Conservation (phyloP, 2,888 invertebrate species). For the Trisateles emortualis region DNA sequence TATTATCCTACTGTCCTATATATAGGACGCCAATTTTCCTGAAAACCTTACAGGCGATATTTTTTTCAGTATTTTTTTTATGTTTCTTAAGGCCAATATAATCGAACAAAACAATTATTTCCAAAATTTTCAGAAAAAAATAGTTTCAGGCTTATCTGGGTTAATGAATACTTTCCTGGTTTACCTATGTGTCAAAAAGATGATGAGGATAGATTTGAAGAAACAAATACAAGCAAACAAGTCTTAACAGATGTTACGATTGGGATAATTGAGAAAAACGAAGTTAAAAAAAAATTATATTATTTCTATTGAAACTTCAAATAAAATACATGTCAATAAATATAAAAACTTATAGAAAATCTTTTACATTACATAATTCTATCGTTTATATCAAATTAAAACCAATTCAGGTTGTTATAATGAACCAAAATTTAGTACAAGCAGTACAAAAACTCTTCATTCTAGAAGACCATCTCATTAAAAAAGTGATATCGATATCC, state of each 20-base stretch:
- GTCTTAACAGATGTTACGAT: constrained; percentile 13
- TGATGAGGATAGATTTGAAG: too few relatives aligned
- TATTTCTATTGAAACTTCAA: constrained; percentile 1
- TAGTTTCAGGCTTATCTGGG: too few relatives aligned
- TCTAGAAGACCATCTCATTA: constrained; percentile 2
- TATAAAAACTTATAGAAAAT: neutral
- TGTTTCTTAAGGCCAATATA: too few relatives aligned
- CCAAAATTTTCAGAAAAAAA: too few relatives aligned
- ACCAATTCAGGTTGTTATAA: neutral
- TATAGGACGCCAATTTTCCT: too few relatives aligned
- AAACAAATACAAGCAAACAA: constrained; percentile 4
- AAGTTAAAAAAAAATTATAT: constrained; percentile 8
- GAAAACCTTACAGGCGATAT: too few relatives aligned
- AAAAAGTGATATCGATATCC: constrained; percentile 1
- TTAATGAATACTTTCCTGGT: too few relatives aligned
- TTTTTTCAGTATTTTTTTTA: too few relatives aligned
- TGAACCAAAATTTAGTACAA: constrained; percentile 7
- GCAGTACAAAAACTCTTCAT: neutral
- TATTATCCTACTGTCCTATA: too few relatives aligned
- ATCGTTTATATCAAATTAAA: too few relatives aligned
- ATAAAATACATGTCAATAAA: neutral
- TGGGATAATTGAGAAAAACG: constrained; percentile 6
- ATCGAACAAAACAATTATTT: too few relatives aligned
- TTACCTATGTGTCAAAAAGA: too few relatives aligned
- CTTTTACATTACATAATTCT: neutral